Evolutionary conservation across 2,797 vertebrate genomes (phyloP), one percentile per base, ranked within the genome.

Genomic region (Acanthurus lineatus): DNA sequence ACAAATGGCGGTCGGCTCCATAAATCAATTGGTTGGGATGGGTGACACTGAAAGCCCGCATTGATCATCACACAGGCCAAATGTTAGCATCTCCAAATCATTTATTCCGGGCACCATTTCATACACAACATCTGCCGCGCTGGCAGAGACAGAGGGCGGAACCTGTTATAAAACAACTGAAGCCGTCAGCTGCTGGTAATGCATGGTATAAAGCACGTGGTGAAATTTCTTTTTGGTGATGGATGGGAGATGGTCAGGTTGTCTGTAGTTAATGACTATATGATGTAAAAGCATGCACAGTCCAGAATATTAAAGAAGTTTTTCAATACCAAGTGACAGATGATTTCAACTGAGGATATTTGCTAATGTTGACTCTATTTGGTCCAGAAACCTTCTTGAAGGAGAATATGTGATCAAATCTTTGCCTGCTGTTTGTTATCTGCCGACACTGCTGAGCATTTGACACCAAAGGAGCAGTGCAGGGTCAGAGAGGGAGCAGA

Each of bases 21-120:
- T 91, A 79, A 91, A 89, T 91, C 86, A 85, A 80, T 85, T 22
- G 66, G 82, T 59, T 60, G 81, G 82, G 86, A 74, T 74, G 83
- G 74, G 68, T 25, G 9, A 54, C 71, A 44, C 61, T 76, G 87
- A 87, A 65, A 82, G 83, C 78, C 72, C 74, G 28, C 86, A 92
- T 90, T 87, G 87, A 91, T 93, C 91, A 88, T 86, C 60, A 35
- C 70, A 51, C 49, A 48, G 81, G 79, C 80, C 79, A 87, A 91
- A 88, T 81, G 85, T 90, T 76, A 83, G 82, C 84, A 67, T 89
- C 86, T 78, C 77, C 51, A 74, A 84, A 87, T 81, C 79, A 79
- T 88, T 88, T 82, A 88, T 86, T 81, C 78, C 17, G 40, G 79
- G 80, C 76, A 72, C 20, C 75, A 17, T 86, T 85, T 88, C 79